Evolutionary conservation across 2,888 invertebrate genomes (phyloP).

Genomic region (Eretmocerus hayati): DNA sequence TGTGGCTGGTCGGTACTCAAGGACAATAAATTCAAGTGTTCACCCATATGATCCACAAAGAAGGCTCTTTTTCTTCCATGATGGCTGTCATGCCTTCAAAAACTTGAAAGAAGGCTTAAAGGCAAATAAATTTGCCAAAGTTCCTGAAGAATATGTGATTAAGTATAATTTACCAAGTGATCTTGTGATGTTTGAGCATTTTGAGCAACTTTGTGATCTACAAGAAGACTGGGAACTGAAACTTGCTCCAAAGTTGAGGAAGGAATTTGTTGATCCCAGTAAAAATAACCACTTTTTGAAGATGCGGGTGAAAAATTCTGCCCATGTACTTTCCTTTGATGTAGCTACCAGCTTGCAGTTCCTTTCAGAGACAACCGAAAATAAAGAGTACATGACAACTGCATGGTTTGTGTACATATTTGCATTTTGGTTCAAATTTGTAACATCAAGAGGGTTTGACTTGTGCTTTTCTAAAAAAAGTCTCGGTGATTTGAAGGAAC

Average conservation of each 20-base stretch:
- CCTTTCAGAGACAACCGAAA: neutral
- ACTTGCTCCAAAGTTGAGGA: neutral
- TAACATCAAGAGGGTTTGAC: neutral
- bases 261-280: neutral
- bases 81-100: neutral
- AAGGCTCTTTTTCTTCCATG: neutral
- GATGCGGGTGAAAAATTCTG: neutral
- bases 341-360: neutral
- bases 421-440: neutral
- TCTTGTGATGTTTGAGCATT: neutral
- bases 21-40: neutral
- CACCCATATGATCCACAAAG: neutral
- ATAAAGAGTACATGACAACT: neutral
- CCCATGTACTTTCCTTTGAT: neutral
- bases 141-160: neutral
- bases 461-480: neutral
- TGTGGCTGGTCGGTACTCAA: slow-evolving; percentile 9
- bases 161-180: neutral
- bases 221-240: neutral
- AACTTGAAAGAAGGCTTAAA: neutral
- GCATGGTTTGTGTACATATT: neutral
- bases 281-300: neutral
- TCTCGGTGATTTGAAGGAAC: neutral
- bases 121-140: neutral
- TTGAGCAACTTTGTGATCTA: neutral